These are phyloP conservation scores for Pipistrellus kuhlii DNA, from an alignment of 2,797 vertebrate species.

Conservation along the genomic window DNA sequence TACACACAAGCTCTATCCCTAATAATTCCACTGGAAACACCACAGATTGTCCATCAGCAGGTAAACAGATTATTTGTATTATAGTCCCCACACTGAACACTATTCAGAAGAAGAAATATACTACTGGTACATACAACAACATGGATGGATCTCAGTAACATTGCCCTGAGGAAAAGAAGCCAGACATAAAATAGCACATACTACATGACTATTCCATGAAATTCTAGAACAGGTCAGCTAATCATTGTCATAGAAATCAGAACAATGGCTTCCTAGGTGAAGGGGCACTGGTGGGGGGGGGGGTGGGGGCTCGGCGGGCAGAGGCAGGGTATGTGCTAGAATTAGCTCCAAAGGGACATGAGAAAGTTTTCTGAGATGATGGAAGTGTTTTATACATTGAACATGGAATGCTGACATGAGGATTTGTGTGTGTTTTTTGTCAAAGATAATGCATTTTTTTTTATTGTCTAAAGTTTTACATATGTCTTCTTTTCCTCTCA, in stretches of 20 bases:
- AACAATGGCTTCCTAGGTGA: not conserved
- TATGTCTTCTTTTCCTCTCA: no score
- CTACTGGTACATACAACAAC: not conserved
- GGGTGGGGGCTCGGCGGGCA: no score
- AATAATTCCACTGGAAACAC: not conserved
- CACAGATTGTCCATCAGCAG: not conserved
- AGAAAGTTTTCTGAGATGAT: not conserved
- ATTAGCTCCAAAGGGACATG: not conserved
- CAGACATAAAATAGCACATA: not conserved
- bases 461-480: no score
- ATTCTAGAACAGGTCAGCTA: not conserved
- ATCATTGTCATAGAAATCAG: not conserved
- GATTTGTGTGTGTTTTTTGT: not conserved
- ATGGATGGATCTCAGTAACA: not conserved
- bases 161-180: not conserved
- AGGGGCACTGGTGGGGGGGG: not conserved
- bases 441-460: conserved; percentile 36
- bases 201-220: not conserved
- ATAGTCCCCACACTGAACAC: not conserved
- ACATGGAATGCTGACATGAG: not conserved
- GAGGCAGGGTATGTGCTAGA: not conserved
- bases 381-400: not conserved
- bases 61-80: not conserved
- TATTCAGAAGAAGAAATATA: not conserved
- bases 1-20: not conserved